Evolutionary conservation across 1,140 invertebrate species (phyloP), one percentile per base, ranked within the genome.

Genomic region (Monomorium pharaonis): DNA sequence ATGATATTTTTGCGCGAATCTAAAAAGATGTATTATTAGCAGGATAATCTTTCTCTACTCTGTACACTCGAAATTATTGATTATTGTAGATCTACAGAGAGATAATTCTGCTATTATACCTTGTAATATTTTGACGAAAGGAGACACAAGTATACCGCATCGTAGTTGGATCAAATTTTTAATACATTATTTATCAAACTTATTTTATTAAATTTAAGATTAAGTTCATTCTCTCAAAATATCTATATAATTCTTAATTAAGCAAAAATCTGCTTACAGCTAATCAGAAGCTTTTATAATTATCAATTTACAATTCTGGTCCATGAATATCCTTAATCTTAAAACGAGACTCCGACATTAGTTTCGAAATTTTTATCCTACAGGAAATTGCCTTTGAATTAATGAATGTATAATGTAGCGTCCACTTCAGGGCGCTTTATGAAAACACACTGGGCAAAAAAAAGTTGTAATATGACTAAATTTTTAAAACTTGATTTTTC

Each of bases 1-100:
- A 49, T 3, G 2, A 44, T 9, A 49, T 6, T 74, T 21, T 69
- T 86, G 7, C 47, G 76, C 1, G 65, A 33, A 65, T 75, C 88
- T 89, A 18, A 2, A 88, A 88, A 21, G 9, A 78, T 27, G 6
- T 30, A 0, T 33, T 2, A 9, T 65, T 21, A 30, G 37, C 1
- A 33, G 18, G n/a, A 54, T 54, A 5, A 58, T 24, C 33, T 16
- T 74, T 30, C 18, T 7, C 51, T 54, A n/a, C 21, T 54, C 42
- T 44, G 9, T 54, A n/a, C 21, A 33, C 5, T n/a, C 18, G 24
- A 67, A 67, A 44, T 67, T 30, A 47, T n/a, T 24, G 9, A 63
- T 63, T 63, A 63, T 63, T 37, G 10, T 63, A 37, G 37, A 44
- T 18, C 10, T 24, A 21, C 16, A 54, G n/a, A 37, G 2, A 54